Conservation (phyloP, 2,888 invertebrate genomes). For the Rhorus exstirpatorius region DNA sequence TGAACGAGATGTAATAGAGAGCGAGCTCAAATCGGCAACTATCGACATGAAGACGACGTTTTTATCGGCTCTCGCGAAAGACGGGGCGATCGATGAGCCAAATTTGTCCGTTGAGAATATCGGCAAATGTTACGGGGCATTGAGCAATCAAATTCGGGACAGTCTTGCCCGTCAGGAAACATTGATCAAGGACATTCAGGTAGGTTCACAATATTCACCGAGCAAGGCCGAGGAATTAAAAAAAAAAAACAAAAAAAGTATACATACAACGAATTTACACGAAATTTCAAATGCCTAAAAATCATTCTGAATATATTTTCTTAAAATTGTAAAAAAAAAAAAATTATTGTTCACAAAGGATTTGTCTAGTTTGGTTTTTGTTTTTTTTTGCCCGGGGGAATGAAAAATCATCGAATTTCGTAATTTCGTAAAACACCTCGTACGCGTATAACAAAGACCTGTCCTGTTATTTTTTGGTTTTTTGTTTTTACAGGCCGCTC, state of each 20-base stretch:
- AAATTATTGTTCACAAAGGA: too few relatives aligned
- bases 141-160: conserved; percentile 93
- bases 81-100: conserved; percentile 93
- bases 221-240: neutral
- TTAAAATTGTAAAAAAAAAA: too few relatives aligned
- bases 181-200: conserved; percentile 90
- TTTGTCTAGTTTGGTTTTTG: too few relatives aligned
- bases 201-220: conserved; percentile 75
- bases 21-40: conserved; percentile 92
- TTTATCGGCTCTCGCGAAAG: conserved; percentile 91
- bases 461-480: too few relatives aligned
- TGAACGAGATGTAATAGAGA: conserved; percentile 96
- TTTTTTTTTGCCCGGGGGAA: too few relatives aligned
- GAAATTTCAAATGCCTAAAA: too few relatives aligned
- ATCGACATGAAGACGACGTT: conserved; percentile 94
- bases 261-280: neutral
- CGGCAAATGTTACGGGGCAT: conserved; percentile 91
- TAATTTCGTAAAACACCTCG: too few relatives aligned
- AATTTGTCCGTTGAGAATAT: conserved; percentile 91
- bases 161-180: conserved; percentile 91
- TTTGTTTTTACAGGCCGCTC: conserved; percentile 81
- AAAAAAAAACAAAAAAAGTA: neutral
- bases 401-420: too few relatives aligned
- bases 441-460: too few relatives aligned
- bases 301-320: too few relatives aligned